A percentile compares a stretch with the other conserved stretches of the same genome.
Evolutionary conservation across 2,113 vertebrate genomes (phyloP).

Genomic region (Macaca nemestrina): DNA sequence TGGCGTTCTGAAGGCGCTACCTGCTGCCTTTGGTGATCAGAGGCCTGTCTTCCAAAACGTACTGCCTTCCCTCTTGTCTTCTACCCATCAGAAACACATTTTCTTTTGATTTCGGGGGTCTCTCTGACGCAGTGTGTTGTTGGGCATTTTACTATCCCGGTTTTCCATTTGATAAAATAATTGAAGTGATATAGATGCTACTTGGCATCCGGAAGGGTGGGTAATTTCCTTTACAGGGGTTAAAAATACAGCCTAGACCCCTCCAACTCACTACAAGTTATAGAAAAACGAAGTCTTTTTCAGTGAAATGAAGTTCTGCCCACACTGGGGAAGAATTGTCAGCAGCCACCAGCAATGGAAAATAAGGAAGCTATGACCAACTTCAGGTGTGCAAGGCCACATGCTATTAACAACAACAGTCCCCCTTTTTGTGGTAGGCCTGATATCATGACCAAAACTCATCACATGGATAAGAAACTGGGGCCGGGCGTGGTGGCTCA

Average conservation of each 20-base stretch:
- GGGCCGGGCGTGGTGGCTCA: no score
- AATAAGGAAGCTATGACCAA: neutral
- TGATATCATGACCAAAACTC: neutral
- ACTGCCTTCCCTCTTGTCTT: neutral
- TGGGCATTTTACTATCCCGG: neutral
- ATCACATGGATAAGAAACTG: neutral
- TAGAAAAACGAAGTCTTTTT: neutral
- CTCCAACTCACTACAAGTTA: neutral
- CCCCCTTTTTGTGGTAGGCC: neutral
- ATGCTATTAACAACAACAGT: no score
- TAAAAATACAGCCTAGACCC: neutral
- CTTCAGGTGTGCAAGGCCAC: neutral
- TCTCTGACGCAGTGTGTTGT: neutral
- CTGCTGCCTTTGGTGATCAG: neutral
- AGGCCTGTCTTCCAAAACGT: neutral
- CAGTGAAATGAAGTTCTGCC: neutral
- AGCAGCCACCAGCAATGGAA: neutral
- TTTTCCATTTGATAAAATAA: constrained; percentile 48
- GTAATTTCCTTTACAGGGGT: neutral
- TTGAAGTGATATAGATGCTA: neutral
- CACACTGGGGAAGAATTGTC: neutral
- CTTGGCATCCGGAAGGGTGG: neutral
- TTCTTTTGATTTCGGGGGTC: neutral
- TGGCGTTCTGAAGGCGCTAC: neutral
- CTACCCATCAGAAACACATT: neutral